Base-by-base conservation (phyloP, 2,888 invertebrate species). In the Odontothrips loti region DNA sequence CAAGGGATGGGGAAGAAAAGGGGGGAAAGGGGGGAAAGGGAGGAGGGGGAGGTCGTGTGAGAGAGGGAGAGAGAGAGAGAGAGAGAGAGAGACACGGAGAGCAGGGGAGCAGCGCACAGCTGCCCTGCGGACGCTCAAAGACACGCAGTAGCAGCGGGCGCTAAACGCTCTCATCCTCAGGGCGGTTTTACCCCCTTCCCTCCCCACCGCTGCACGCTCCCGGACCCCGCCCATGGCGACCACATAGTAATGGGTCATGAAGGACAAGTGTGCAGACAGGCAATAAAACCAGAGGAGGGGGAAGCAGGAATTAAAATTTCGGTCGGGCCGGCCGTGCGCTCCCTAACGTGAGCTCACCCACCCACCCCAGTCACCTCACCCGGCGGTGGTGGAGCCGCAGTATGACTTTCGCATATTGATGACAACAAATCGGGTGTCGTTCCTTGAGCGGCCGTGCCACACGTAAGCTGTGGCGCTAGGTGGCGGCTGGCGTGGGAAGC, bases 221-320 rank as follows among this genome's bases (percentile, higher is more conserved):
- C 12, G 6, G 51, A 51, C 51, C 51, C 12, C 51, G 51, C 12
- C 51, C 51, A 58, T 15, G 58, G 58, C 17, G 17, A 58, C 58
- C 68, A 27, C 68, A 75, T 27, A 12, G 68, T 75, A 75, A 75
- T 75, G 68, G 68, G 68, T 75, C 68, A 27, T 75, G 68, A 23
- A 75, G 68, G 27, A 75, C 68, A 27, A 75, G 27, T 27, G 68
- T 9, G 23, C 23, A n/a, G 68, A 58, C 20, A 17, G 17, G 58
- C 58, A 58, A 58, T 58, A 17, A 68, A 68, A 8, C 9, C 23
- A 43, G 34, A 4, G 34, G 23, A 11, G 68, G 23, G 23, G 23
- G 8, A 11, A 8, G 68, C 68, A 75, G 68, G 68, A 27, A 75
- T 75, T 75, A 75, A 75, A 75, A 75, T 10, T 75, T 15, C 6